These are phyloP conservation scores for Pteromalus puparum DNA, from an alignment of 1,140 invertebrate species.

Conservation along the genomic window DNA sequence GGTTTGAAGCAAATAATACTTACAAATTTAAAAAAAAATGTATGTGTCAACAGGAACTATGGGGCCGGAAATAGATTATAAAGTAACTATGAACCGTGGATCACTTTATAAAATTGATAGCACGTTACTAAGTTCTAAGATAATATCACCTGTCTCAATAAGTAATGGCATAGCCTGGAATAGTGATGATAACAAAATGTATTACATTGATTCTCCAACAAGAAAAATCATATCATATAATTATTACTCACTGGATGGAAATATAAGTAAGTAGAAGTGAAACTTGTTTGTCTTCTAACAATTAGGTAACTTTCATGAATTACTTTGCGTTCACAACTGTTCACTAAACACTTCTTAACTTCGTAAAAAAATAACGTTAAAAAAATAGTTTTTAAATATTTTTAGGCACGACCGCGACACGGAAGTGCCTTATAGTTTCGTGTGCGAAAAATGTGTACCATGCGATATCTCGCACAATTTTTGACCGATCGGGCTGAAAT, in stretches of 20 bases:
- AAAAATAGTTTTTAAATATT: too few species aligned
- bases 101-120: constrained; percentile 77
- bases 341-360: too few species aligned
- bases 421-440: too few species aligned
- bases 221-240: constrained; percentile 82
- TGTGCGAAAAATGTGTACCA: too few species aligned
- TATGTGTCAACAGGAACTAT: constrained; percentile 80
- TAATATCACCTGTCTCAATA: constrained; percentile 77
- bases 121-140: constrained; percentile 62
- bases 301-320: too few species aligned
- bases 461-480: too few species aligned
- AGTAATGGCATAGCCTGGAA: constrained; percentile 92
- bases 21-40: background rate
- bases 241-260: constrained; percentile 65
- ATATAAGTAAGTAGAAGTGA: constrained; percentile 23
- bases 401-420: too few species aligned
- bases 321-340: too few species aligned
- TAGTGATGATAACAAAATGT: constrained; percentile 81
- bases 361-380: too few species aligned
- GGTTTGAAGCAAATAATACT: too few species aligned
- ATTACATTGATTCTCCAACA: constrained; percentile 86
- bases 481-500: too few species aligned
- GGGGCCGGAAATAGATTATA: constrained; percentile 77
- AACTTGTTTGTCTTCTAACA: too few species aligned
- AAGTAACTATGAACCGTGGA: constrained; percentile 69